These are phyloP conservation scores for Agrochola lychnidis DNA, from an alignment of 2,888 invertebrate genomes.

Conservation along the genomic window DNA sequence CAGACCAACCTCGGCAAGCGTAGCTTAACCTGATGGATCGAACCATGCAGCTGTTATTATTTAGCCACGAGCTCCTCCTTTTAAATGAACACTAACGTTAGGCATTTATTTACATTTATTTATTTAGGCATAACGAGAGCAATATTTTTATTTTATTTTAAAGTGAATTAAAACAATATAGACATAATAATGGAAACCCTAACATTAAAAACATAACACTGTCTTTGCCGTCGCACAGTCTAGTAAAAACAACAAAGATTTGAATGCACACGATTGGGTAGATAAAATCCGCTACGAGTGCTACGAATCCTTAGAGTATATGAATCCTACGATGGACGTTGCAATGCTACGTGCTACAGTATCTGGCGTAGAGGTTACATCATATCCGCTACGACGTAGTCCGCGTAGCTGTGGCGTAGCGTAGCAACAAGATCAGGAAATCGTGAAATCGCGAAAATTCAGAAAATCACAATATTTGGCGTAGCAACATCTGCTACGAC, in stretches of 20 bases:
- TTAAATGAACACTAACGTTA: background rate
- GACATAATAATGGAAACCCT: background rate
- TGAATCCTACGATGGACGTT: constrained; percentile 2
- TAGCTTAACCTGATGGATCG: too few relatives aligned
- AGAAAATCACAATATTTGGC: background rate
- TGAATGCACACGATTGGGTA: background rate
- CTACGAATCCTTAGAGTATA: background rate
- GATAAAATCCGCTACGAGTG: background rate
- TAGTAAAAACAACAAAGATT: background rate
- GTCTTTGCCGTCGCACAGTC: background rate
- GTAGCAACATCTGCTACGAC: constrained; percentile 7
- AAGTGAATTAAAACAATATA: background rate
- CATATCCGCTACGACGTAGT: constrained; percentile 20
- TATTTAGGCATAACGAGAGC: background rate
- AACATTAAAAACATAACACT: background rate
- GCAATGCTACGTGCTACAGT: constrained; percentile 7
- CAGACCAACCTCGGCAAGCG: too few relatives aligned
- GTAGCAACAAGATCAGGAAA: background rate
- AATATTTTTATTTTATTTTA: background rate
- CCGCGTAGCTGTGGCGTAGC: background rate
- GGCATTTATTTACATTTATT: background rate
- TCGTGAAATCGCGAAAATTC: background rate
- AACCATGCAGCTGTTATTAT: too few relatives aligned
- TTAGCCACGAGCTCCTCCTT: background rate
- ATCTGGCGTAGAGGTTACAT: constrained; percentile 1